Conservation (phyloP, 2,888 invertebrate species). For the Leucania comma region DNA sequence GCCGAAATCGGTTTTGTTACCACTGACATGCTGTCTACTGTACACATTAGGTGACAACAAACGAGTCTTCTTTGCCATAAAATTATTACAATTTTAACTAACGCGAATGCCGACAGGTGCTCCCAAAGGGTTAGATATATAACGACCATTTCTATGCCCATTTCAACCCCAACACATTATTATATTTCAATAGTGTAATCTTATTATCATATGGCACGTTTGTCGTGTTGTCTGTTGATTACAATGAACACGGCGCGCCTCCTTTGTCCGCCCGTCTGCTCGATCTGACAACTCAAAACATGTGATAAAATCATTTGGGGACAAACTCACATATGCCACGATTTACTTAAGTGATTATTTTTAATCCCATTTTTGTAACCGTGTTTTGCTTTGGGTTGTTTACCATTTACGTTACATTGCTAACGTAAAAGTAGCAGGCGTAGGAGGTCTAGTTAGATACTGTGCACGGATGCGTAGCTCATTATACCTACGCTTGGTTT, state of each 20-base stretch:
- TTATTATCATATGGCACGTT: conserved; percentile 43
- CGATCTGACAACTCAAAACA: conserved; percentile 31
- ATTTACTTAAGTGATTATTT: conserved; percentile 20
- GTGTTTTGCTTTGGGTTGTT: not conserved
- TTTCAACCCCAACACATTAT: conserved; percentile 26
- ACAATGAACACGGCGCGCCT: conserved; percentile 27
- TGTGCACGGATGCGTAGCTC: too few species aligned
- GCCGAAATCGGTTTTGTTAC: not conserved
- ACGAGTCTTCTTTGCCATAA: not conserved
- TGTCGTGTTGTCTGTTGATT: conserved; percentile 8
- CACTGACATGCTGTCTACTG: not conserved
- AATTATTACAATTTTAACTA: conserved; percentile 21
- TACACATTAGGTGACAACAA: not conserved
- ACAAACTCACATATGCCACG: conserved; percentile 43
- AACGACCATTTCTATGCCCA: not conserved
- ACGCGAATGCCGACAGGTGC: conserved; percentile 28
- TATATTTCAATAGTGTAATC: conserved; percentile 47
- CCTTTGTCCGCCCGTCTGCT: conserved; percentile 47
- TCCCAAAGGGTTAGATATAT: conserved; percentile 18
- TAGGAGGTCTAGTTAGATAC: too few species aligned
- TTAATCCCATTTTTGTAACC: not conserved
- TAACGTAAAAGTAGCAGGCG: too few species aligned
- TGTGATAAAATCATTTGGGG: conserved; percentile 37
- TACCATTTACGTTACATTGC: not conserved
- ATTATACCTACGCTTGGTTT: too few species aligned